Base-by-base conservation (phyloP, 2,888 invertebrate species). In the Carpatolechia fugitivella region DNA sequence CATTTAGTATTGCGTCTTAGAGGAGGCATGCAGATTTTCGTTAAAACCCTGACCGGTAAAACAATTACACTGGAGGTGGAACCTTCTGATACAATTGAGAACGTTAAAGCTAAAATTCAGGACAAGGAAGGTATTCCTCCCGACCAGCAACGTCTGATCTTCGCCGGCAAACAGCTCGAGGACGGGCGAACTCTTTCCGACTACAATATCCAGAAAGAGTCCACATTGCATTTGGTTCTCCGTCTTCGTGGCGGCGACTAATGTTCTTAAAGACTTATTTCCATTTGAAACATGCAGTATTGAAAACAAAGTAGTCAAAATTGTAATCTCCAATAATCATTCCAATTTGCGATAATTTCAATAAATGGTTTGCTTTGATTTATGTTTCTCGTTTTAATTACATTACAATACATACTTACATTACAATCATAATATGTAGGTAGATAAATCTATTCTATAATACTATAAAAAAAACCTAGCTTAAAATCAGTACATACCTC, bases 261-360 rank as follows among this genome's bases (percentile, higher is more conserved):
- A 60, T 2, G n/a, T n/a, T 35, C n/a, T 10, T 24, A 20, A 24
- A 3, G n/a, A n/a, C n/a, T n/a, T n/a, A n/a, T n/a, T n/a, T n/a
- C 55, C 55, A 55, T 56, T 57, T 7, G 44, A 59, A 48, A 54
- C 56, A 16, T 31, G 57, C 49, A 49, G 49, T 24, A 54, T 54
- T 49, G 52, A 16, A 56, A 31, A 60, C 54, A 33, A 52, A 57
- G 46, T 52, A 57, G 55, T 13, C 11, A 35, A 63, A 58, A 57
- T 58, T 56, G 1, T 52, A 61, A 53, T 55, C 56, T 50, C 55
- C 61, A 60, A 70, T 70, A 68, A 71, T 63, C 75, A 80, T 81
- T 81, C 80, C 80, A 76, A 61, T 50, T 50, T 57, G 61, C 60
- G 59, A 66, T 65, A 64, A 44, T 44, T 67, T 66, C 63, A 69